These are phyloP conservation scores for Uromys caudimaculatus DNA, from an alignment of 2,797 vertebrate species.

Conservation along the genomic window DNA sequence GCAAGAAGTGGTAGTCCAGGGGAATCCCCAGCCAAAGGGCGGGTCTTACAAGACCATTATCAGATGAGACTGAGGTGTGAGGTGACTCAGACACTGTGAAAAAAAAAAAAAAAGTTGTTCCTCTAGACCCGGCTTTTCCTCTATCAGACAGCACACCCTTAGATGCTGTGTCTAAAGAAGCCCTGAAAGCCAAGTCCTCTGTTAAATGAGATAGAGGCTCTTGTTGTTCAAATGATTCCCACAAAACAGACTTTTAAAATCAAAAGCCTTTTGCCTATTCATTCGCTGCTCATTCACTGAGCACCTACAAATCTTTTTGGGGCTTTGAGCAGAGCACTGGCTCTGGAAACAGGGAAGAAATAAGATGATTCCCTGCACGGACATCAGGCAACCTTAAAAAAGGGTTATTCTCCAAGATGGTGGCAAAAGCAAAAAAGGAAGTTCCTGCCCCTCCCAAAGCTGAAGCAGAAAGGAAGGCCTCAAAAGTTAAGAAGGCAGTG, in stretches of 20 bases:
- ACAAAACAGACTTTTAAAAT: neutral
- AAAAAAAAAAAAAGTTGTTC: constrained; percentile 58
- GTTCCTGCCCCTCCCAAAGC: neutral
- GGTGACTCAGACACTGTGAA: constrained; percentile 74
- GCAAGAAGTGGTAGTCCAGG: constrained; percentile 62
- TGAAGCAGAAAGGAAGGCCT: neutral
- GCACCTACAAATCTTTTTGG: neutral
- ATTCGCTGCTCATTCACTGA: neutral
- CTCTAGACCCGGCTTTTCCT: constrained; percentile 30
- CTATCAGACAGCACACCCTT: neutral
- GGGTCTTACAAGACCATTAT: constrained; percentile 68
- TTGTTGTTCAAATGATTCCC: neutral
- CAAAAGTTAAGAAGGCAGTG: neutral
- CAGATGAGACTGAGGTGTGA: constrained; percentile 67
- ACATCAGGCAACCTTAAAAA: neutral
- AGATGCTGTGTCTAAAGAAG: constrained; percentile 44
- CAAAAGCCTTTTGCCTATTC: constrained; percentile 14
- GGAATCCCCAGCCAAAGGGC: constrained; percentile 77
- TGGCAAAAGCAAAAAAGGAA: neutral
- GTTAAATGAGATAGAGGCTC: neutral
- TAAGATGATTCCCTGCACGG: neutral
- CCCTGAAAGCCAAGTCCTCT: neutral
- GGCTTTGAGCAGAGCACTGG: neutral
- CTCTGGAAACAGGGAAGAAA: neutral
- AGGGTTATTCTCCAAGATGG: neutral